Evolutionary conservation across 1,140 invertebrate species (phyloP).

Genomic region (Drosophila grimshawi): DNA sequence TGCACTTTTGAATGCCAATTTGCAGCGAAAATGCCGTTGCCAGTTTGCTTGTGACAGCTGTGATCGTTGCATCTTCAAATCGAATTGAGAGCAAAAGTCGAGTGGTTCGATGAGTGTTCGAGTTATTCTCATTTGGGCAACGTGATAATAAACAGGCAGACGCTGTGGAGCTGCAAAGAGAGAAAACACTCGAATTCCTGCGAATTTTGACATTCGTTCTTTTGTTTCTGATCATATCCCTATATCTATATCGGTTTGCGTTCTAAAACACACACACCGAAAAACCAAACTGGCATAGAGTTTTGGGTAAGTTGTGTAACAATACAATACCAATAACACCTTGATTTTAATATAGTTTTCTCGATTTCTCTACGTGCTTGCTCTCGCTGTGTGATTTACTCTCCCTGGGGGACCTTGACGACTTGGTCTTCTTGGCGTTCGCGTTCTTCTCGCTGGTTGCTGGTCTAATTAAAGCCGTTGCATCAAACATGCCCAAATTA

Average conservation of each 20-base stretch:
- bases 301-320: conserved; percentile 66
- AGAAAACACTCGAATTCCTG: conserved; percentile 81
- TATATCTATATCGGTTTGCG: conserved; percentile 80
- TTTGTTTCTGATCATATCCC: conserved; percentile 78
- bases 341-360: conserved; percentile 64
- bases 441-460: conserved; percentile 6
- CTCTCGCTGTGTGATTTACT: not conserved
- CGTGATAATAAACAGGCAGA: conserved; percentile 58
- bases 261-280: conserved; percentile 48
- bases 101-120: conserved; percentile 22
- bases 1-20: conserved; percentile 39
- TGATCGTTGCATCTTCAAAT: conserved; percentile 44
- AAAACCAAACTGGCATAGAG: not conserved
- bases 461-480: conserved; percentile 73
- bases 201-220: conserved; percentile 81
- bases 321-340: conserved; percentile 23
- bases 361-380: conserved; percentile 34
- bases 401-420: conserved; percentile 50
- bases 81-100: conserved; percentile 5
- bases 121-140: conserved; percentile 58
- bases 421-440: conserved; percentile 1
- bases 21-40: conserved; percentile 35
- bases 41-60: conserved; percentile 58
- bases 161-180: conserved; percentile 84
- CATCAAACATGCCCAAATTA: conserved; percentile 77